Evolutionary conservation across 2,113 vertebrate species (phyloP), one percentile per base, ranked within the genome.

Genomic region (Mustela nigripes): DNA sequence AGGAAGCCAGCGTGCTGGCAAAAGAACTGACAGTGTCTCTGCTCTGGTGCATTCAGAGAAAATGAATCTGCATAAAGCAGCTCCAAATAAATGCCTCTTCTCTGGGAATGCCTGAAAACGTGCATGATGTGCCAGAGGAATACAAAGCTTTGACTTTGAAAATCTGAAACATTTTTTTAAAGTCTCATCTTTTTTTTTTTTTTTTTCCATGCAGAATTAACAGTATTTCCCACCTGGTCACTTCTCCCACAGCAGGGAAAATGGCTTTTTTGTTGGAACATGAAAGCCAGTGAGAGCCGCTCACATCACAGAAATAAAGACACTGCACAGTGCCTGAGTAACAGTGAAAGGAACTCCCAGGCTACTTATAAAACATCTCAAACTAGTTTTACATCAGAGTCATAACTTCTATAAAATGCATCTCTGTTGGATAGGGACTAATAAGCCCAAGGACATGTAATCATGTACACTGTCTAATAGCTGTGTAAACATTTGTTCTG

Each of bases 191-290:
- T 95, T 97, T 82, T 74, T 28, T 76, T 92, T 39, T 97, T 85
- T 74, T 42, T 76, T 10, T 1, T 1, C 2, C 80, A 88, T 82
- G 83, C 10, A 71, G 81, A 95, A 92, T 97, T 91, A 95, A 94
- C 60, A 88, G 16, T 76, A 4, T 78, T 91, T 95, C 63, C 71
- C 78, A 96, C 69, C 48, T 97, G 92, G 84, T 85, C 63, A 78
- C 84, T 95, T 96, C 58, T 63, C 74, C 83, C 53, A 78, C 50
- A 67, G 69, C 33, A 81, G 84, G 63, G 63, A 85, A 91, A 81
- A 85, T 36, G 58, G 39, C 42, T 81, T 96, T 97, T 95, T 87
- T 94, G 81, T 88, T 96, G 91, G 45, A 96, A 92, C 19, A 42
- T 60, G 90, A 95, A 96, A 84, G 50, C 83, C 22, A 45, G 56